Conservation (phyloP, 2,888 invertebrate species). For the Ophonus ardosiacus region DNA sequence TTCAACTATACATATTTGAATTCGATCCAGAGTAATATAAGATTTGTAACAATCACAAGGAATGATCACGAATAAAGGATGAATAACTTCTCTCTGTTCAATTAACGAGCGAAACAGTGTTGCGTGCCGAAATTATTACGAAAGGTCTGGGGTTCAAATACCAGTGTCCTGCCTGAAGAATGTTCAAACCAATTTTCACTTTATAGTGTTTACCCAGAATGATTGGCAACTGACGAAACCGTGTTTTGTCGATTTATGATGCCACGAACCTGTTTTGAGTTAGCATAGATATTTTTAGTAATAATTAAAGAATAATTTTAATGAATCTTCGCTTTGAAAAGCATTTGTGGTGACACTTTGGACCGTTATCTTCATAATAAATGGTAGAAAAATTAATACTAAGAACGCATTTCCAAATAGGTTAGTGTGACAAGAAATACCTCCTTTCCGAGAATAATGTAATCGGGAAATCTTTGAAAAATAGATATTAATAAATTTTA, state of each 20-base stretch:
- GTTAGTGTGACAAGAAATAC: slow-evolving; percentile 10
- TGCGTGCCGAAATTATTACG: slow-evolving; percentile 44
- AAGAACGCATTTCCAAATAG: slow-evolving; percentile 29
- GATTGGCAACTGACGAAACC: slow-evolving; percentile 34
- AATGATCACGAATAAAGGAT: slow-evolving; percentile 19
- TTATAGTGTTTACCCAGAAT: slow-evolving; percentile 23
- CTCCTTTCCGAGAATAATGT: neutral
- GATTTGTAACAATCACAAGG: slow-evolving; percentile 15
- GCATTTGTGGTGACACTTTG: slow-evolving; percentile 19
- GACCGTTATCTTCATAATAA: slow-evolving; percentile 35
- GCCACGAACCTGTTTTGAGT: slow-evolving; percentile 18
- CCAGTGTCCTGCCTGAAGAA: slow-evolving; percentile 9
- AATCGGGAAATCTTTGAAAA: neutral
- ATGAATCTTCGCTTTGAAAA: slow-evolving; percentile 19
- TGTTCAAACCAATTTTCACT: slow-evolving; percentile 27
- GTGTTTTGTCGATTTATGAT: slow-evolving; percentile 31
- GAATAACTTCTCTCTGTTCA: slow-evolving; percentile 30
- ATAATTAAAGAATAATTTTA: slow-evolving; percentile 27
- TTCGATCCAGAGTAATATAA: neutral
- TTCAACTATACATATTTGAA: neutral
- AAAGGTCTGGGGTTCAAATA: slow-evolving; percentile 37
- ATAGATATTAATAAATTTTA: neutral
- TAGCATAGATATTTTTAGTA: slow-evolving; percentile 3
- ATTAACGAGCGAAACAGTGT: slow-evolving; percentile 24
- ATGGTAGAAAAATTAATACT: slow-evolving; percentile 20